These are phyloP conservation scores for Opisthocomus hoazin DNA, from an alignment of 2,113 vertebrate species.

Conservation along the genomic window DNA sequence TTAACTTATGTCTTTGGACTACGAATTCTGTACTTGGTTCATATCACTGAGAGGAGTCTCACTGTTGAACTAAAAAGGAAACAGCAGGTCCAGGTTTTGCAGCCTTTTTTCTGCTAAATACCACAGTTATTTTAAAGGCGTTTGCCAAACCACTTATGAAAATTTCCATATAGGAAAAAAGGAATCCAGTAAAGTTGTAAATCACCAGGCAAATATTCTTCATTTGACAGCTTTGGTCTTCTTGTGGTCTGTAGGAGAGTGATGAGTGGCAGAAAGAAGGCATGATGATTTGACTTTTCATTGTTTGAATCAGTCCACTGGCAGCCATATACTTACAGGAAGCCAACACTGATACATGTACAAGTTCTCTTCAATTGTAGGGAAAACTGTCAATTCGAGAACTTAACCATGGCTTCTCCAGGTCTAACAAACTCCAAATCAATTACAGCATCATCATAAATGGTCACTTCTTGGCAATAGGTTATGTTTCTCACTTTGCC, in stretches of 20 bases:
- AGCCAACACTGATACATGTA: constrained; percentile 57
- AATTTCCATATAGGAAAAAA: constrained; percentile 30
- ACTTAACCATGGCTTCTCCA: constrained; percentile 27
- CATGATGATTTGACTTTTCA: constrained; percentile 50
- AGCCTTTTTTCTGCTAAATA: constrained; percentile 17
- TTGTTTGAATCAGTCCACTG: constrained; percentile 55
- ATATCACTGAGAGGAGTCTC: neutral
- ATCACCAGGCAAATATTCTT: constrained; percentile 23
- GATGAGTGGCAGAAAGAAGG: constrained; percentile 32
- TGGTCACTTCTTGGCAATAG: neutral
- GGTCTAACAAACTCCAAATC: constrained; percentile 28
- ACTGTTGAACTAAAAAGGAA: constrained; percentile 36
- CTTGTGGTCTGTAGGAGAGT: constrained; percentile 46
- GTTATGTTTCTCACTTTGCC: neutral
- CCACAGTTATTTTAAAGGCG: constrained; percentile 26
- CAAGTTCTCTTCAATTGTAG: constrained; percentile 63
- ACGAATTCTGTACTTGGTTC: neutral
- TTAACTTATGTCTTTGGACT: constrained; percentile 4
- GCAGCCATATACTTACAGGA: constrained; percentile 58
- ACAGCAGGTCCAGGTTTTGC: neutral
- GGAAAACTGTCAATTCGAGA: constrained; percentile 54
- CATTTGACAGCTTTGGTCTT: constrained; percentile 29
- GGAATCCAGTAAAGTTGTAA: neutral
- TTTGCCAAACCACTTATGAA: constrained; percentile 53
- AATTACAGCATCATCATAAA: constrained; percentile 14